A percentile compares a stretch with the other conserved stretches of the same genome.
Evolutionary conservation across 2,888 invertebrate species (phyloP).

Genomic region (Spialia ferax): DNA sequence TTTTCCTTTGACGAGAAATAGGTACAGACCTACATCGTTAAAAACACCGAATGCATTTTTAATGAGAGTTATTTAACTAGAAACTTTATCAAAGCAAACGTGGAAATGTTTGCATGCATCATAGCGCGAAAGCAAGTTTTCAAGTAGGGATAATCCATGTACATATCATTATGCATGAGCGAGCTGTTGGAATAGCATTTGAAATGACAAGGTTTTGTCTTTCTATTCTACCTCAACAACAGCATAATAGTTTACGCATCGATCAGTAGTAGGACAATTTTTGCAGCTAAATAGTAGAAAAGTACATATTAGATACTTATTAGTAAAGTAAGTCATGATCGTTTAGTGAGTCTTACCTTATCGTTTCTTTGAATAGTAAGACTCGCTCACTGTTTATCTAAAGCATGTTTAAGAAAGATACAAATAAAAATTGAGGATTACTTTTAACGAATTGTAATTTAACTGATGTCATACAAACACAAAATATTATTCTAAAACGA

Average conservation of each 20-base stretch:
- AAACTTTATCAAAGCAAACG: slow-evolving; percentile 34
- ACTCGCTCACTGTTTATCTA: no score
- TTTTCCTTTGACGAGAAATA: background rate
- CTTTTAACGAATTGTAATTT: background rate
- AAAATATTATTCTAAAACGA: slow-evolving; percentile 9
- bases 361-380: no score
- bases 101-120: slow-evolving; percentile 30
- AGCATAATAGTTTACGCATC: background rate
- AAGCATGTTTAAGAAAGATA: no score
- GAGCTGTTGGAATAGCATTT: slow-evolving; percentile 23
- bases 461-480: slow-evolving; percentile 9
- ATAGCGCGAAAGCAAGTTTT: slow-evolving; percentile 23
- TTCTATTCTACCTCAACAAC: background rate
- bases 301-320: no score
- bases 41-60: slow-evolving; percentile 29
- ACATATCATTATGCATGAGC: slow-evolving; percentile 24
- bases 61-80: slow-evolving; percentile 33
- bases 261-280: background rate
- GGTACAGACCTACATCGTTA: slow-evolving; percentile 26
- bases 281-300: background rate
- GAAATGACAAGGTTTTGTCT: slow-evolving; percentile 4
- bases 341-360: no score
- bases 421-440: background rate
- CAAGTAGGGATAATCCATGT: slow-evolving; percentile 6
- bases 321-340: no score